These are phyloP conservation scores for Todiramphus saurophagus DNA, from an alignment of 2,113 vertebrate species.

Conservation along the genomic window DNA sequence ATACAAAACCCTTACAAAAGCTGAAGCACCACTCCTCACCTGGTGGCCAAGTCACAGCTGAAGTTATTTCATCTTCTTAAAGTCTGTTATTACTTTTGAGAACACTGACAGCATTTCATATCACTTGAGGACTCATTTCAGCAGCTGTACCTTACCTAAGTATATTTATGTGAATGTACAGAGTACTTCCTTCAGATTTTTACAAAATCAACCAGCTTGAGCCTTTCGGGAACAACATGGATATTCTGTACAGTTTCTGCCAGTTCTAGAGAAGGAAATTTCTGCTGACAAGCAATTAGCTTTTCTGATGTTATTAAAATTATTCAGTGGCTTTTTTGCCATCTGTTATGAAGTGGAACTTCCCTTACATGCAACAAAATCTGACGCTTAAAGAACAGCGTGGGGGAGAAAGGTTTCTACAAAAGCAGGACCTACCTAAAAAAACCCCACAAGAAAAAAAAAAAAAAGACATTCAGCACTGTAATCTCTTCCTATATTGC, in stretches of 20 bases:
- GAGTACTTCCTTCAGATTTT: background rate
- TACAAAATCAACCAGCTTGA: background rate
- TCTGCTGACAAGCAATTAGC: background rate
- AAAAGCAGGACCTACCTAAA: background rate
- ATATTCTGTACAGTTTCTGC: background rate
- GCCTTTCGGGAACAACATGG: background rate
- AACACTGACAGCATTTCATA: background rate
- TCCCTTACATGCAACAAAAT: background rate
- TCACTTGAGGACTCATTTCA: background rate
- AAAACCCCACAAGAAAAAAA: background rate
- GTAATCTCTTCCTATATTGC: background rate
- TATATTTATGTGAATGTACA: background rate
- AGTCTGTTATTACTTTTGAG: background rate
- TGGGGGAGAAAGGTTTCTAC: background rate
- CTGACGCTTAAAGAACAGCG: background rate
- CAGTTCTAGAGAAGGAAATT: background rate
- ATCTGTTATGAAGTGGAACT: background rate
- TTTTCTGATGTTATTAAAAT: conserved; percentile 13
- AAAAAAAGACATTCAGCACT: background rate
- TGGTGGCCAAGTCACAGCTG: background rate
- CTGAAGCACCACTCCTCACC: background rate
- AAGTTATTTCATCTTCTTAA: background rate
- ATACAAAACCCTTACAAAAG: background rate
- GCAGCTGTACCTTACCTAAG: background rate
- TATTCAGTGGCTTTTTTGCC: background rate